phyloP scores from a whole-genome alignment of 2,888 invertebrate species.

The Philopedon plagiatum region DNA sequence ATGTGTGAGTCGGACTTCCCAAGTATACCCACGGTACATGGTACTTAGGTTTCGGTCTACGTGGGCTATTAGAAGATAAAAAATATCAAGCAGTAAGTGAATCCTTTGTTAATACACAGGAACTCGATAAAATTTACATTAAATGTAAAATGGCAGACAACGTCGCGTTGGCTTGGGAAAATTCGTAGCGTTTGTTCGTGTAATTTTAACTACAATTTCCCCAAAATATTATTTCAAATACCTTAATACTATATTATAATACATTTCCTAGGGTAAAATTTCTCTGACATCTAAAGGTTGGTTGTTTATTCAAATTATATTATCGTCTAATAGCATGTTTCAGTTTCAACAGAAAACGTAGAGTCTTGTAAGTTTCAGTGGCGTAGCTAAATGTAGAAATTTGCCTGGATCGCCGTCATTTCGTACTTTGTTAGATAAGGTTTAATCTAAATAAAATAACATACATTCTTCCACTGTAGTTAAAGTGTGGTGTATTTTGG shows the following conservation, averaged over 20 bases:
- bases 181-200: not conserved
- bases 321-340: no score
- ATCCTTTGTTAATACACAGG: not conserved
- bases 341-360: not conserved
- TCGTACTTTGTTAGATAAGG: no score
- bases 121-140: not conserved
- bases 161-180: conserved; percentile 1
- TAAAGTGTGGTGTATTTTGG: no score
- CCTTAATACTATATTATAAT: not conserved
- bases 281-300: not conserved
- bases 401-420: no score
- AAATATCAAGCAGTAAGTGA: not conserved
- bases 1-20: no score
- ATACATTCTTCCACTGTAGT: no score
- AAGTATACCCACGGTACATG: no score
- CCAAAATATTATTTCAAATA: not conserved
- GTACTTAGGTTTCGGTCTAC: no score
- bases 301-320: not conserved
- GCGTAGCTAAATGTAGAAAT: no score
- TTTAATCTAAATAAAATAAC: no score
- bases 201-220: not conserved
- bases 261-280: not conserved
- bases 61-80: no score
- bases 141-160: not conserved
- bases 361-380: no score